phyloP scores from a whole-genome alignment of 30 jellyfish, hydroid and myxozoan genomes.

The Sanderia malayensis region DNA sequence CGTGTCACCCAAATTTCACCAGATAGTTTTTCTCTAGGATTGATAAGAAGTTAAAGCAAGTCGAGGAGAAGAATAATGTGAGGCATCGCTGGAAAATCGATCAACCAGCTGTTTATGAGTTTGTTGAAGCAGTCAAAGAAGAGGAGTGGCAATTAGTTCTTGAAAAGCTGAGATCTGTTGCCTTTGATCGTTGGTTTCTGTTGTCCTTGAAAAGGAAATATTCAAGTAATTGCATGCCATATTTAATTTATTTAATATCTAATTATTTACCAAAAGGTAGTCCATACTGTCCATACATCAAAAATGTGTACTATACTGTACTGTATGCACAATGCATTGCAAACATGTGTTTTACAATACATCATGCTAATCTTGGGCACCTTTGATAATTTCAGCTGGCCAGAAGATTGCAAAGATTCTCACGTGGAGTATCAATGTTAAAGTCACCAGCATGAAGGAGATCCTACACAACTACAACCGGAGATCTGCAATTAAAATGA shows the following conservation, averaged over 20 bases:
- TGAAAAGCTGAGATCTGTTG: constrained; percentile 19
- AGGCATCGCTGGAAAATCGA: constrained; percentile 1
- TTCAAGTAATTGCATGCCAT: constrained; percentile 31
- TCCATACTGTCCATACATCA: too few species aligned
- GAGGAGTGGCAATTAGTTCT: constrained; percentile 13
- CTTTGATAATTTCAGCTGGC: constrained; percentile 19
- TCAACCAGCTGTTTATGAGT: constrained; percentile 3
- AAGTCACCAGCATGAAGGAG: constrained; percentile 20
- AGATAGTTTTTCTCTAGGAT: constrained; percentile 17
- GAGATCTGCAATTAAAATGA: constrained; percentile 26
- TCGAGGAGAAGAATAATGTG: constrained; percentile 10
- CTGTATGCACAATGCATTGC: too few species aligned
- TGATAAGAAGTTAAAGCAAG: constrained; percentile 3
- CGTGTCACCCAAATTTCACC: constrained; percentile 8
- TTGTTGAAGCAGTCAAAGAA: constrained; percentile 6
- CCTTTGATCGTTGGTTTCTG: constrained; percentile 35
- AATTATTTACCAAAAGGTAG: too few species aligned
- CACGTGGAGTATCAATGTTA: constrained; percentile 8
- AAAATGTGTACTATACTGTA: too few species aligned
- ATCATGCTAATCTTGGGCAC: too few species aligned
- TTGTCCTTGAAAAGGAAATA: constrained; percentile 29
- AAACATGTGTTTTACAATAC: too few species aligned
- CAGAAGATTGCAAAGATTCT: constrained; percentile 32
- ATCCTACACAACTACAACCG: constrained; percentile 9
- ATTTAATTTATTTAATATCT: too few species aligned